These are phyloP conservation scores for Malurus splendens DNA, from an alignment of 2,797 vertebrate species.

Conservation along the genomic window DNA sequence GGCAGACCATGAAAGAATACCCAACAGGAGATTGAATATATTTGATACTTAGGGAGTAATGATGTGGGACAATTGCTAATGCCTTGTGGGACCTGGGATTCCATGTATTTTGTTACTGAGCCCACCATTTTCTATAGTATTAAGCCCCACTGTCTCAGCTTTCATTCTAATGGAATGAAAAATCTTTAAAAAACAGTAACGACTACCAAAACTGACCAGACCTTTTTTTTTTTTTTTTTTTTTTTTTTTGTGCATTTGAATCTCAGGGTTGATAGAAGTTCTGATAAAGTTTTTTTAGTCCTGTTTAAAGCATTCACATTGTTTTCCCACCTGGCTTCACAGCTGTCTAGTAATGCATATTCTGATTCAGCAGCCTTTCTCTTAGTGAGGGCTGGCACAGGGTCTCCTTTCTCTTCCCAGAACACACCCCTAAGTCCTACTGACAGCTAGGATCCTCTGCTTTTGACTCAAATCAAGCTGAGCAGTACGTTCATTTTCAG, in stretches of 20 bases:
- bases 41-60: background rate
- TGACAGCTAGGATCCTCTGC: background rate
- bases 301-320: background rate
- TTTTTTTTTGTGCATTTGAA: background rate
- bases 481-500: background rate
- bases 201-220: background rate
- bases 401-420: background rate
- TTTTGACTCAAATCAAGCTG: background rate
- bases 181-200: background rate
- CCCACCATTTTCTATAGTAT: background rate
- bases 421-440: background rate
- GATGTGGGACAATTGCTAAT: background rate
- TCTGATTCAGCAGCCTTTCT: background rate
- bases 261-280: background rate
- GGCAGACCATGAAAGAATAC: background rate
- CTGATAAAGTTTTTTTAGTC: background rate
- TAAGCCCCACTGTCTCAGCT: background rate
- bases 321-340: background rate
- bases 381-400: background rate
- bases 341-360: background rate
- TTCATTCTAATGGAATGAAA: background rate
- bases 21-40: background rate
- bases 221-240: background rate
- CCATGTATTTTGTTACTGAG: background rate
- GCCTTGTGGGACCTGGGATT: background rate